These are phyloP conservation scores for Pomatostomus ruficeps DNA, from an alignment of 2,113 vertebrate genomes.

Conservation along the genomic window DNA sequence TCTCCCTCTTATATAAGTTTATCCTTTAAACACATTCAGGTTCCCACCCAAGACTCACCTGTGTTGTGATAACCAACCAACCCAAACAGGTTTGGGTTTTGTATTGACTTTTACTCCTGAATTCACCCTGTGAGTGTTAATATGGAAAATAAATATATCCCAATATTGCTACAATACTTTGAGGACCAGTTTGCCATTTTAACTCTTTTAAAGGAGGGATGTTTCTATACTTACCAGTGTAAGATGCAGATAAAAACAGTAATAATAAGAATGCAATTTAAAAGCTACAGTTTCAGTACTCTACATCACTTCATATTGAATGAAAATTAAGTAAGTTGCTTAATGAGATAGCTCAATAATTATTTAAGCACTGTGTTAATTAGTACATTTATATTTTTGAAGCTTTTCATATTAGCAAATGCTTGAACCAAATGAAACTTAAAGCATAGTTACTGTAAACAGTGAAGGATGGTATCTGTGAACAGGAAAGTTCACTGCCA, in stretches of 20 bases:
- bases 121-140: background rate
- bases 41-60: background rate
- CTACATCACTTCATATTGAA: background rate
- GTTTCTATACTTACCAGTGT: background rate
- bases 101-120: background rate
- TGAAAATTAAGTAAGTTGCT: background rate
- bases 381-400: conserved; percentile 13
- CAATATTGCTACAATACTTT: background rate
- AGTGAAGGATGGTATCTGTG: background rate
- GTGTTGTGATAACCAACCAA: background rate
- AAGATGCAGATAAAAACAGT: background rate
- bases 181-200: background rate
- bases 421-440: conserved; percentile 2
- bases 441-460: conserved; percentile 1
- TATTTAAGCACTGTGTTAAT: background rate
- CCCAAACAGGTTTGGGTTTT: background rate
- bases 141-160: background rate
- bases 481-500: conserved; percentile 26
- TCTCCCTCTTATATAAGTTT: background rate
- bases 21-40: background rate
- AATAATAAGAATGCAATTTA: background rate
- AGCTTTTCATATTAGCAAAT: background rate
- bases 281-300: background rate
- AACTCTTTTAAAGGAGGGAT: background rate
- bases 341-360: conserved; percentile 27